Evolutionary conservation across 2,888 invertebrate genomes (phyloP).

Genomic region (Drosophila imparisetae): DNA sequence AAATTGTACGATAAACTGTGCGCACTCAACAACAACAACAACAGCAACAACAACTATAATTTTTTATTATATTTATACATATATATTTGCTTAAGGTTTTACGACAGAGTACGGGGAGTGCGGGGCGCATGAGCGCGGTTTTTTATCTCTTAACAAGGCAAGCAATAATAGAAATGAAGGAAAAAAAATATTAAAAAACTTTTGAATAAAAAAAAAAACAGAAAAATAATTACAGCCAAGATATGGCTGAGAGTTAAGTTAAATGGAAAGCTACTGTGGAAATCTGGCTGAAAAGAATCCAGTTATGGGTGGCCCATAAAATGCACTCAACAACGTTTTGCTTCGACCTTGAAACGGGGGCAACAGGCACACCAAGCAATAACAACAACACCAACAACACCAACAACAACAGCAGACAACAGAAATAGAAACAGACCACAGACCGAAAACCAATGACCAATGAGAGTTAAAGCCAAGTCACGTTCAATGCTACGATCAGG

Average conservation of each 20-base stretch:
- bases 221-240: constrained; percentile 19
- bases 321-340: constrained; percentile 8
- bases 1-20: constrained; percentile 30
- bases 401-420: neutral
- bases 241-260: constrained; percentile 24
- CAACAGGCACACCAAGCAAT: constrained; percentile 11
- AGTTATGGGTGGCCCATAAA: constrained; percentile 38
- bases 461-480: constrained; percentile 65
- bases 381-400: constrained; percentile 11
- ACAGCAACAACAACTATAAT: neutral
- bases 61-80: constrained; percentile 28
- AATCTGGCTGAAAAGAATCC: constrained; percentile 9
- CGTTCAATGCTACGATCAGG: constrained; percentile 68
- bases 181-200: neutral
- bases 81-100: constrained; percentile 6
- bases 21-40: constrained; percentile 15
- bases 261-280: constrained; percentile 35
- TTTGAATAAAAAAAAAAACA: constrained; percentile 5
- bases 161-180: neutral
- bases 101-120: neutral
- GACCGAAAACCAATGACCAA: constrained; percentile 7
- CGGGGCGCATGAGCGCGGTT: neutral
- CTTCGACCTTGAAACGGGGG: constrained; percentile 53
- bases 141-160: constrained; percentile 18
- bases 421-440: neutral